Evolutionary conservation across 2,113 vertebrate genomes (phyloP).

Genomic region (Benitochromis conjunctus): DNA sequence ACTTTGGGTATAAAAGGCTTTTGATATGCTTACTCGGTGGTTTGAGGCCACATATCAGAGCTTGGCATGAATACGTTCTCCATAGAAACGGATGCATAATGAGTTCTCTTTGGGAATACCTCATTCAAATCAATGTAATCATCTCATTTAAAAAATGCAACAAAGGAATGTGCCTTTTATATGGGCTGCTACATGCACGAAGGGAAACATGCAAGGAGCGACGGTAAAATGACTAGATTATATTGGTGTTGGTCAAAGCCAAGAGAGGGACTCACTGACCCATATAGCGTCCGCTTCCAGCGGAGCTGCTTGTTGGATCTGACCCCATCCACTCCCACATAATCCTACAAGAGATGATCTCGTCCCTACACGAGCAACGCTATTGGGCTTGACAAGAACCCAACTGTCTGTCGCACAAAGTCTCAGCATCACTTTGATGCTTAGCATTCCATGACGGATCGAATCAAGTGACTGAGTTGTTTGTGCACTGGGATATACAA

Average conservation of each 20-base stretch:
- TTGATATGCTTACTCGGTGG: slow-evolving; percentile 43
- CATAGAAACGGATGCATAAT: slow-evolving; percentile 26
- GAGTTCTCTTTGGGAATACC: slow-evolving; percentile 34
- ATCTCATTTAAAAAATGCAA: slow-evolving; percentile 33
- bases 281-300: slow-evolving; percentile 65
- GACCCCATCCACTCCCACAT: slow-evolving; percentile 53
- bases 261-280: slow-evolving; percentile 60
- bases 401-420: slow-evolving; percentile 38
- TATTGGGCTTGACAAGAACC: slow-evolving; percentile 60
- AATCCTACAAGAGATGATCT: slow-evolving; percentile 70
- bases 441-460: slow-evolving; percentile 9
- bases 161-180: slow-evolving; percentile 39
- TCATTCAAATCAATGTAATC: slow-evolving; percentile 63
- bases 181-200: slow-evolving; percentile 8
- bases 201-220: slow-evolving; percentile 3
- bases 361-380: slow-evolving; percentile 30
- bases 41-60: slow-evolving; percentile 37
- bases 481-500: slow-evolving; percentile 7
- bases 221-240: slow-evolving; percentile 52
- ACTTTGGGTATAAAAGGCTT: slow-evolving; percentile 36
- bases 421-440: slow-evolving; percentile 31
- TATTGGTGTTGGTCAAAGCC: slow-evolving; percentile 40
- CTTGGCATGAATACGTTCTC: slow-evolving; percentile 30
- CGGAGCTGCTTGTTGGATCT: slow-evolving; percentile 46
- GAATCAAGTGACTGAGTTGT: slow-evolving; percentile 10